These are phyloP conservation scores for Drosophila simulans DNA, from an alignment of 1,140 invertebrate genomes.

Conservation along the genomic window DNA sequence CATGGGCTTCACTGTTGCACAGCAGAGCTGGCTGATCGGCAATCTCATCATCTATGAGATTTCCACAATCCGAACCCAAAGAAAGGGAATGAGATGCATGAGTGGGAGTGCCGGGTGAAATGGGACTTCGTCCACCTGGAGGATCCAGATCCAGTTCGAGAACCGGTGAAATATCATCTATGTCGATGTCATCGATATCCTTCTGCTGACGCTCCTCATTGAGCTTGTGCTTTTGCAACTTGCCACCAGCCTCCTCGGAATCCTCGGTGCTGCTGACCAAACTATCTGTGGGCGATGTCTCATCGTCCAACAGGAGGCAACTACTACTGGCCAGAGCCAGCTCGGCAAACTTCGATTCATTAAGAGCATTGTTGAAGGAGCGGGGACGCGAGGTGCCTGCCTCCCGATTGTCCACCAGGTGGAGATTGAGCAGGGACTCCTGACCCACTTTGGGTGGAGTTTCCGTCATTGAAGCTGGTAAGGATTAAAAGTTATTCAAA, in stretches of 20 bases:
- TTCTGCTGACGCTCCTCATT: slow-evolving; percentile 81
- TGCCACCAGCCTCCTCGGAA: slow-evolving; percentile 85
- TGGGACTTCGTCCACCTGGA: slow-evolving; percentile 77
- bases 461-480: slow-evolving; percentile 73
- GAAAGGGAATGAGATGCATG: slow-evolving; percentile 91
- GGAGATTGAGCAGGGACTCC: slow-evolving; percentile 64
- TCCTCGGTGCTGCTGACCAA: slow-evolving; percentile 89
- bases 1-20: slow-evolving; percentile 86
- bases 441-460: slow-evolving; percentile 37
- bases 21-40: slow-evolving; percentile 94
- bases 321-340: slow-evolving; percentile 89
- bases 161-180: slow-evolving; percentile 80
- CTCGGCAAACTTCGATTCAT: slow-evolving; percentile 90
- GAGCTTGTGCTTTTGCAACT: slow-evolving; percentile 83
- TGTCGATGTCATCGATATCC: slow-evolving; percentile 71
- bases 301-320: slow-evolving; percentile 89
- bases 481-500: background rate
- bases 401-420: slow-evolving; percentile 65
- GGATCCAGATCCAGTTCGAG: slow-evolving; percentile 59
- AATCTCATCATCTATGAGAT: slow-evolving; percentile 95
- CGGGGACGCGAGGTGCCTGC: slow-evolving; percentile 68
- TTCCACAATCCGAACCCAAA: slow-evolving; percentile 88
- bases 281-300: slow-evolving; percentile 92
- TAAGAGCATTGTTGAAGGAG: slow-evolving; percentile 86
- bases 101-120: slow-evolving; percentile 90